Evolutionary conservation across 2,797 vertebrate species (phyloP).

Genomic region (Neosilurus mollespiculum): DNA sequence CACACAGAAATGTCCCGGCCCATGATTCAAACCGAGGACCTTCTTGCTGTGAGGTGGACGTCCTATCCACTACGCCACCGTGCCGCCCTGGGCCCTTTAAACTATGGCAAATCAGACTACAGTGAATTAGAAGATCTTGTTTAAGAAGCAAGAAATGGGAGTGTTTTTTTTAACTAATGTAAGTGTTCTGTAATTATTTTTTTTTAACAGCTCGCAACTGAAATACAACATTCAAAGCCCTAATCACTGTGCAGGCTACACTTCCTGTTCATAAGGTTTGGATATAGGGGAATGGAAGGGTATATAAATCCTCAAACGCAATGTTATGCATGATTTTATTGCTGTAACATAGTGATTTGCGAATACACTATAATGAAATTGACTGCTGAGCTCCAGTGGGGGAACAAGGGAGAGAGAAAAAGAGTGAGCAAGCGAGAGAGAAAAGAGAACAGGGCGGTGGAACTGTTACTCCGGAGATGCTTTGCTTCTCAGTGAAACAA

Average conservation of each 20-base stretch:
- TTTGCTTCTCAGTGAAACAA: neutral
- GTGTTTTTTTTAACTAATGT: neutral
- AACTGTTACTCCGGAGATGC: constrained; percentile 14
- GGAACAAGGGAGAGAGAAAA: neutral
- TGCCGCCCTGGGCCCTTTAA: neutral
- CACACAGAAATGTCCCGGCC: too few species aligned
- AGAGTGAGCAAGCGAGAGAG: constrained; percentile 47
- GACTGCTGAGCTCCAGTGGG: neutral
- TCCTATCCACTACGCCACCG: too few species aligned
- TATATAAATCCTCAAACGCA: neutral
- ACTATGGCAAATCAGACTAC: neutral
- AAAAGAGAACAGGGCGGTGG: neutral
- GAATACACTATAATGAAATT: neutral
- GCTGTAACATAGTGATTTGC: neutral
- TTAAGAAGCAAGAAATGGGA: neutral
- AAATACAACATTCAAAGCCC: neutral
- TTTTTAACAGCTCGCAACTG: neutral
- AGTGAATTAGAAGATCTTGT: neutral
- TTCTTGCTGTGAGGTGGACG: too few species aligned
- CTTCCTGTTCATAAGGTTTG: neutral
- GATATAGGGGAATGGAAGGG: neutral
- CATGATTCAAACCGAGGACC: too few species aligned
- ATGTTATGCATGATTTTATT: neutral
- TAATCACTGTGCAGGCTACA: neutral
- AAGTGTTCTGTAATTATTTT: neutral